Percentiles rank a stretch among this genome's conserved stretches.
These are phyloP conservation scores for Acrobasis repandana DNA, from an alignment of 2,888 invertebrate genomes.

Conservation along the genomic window DNA sequence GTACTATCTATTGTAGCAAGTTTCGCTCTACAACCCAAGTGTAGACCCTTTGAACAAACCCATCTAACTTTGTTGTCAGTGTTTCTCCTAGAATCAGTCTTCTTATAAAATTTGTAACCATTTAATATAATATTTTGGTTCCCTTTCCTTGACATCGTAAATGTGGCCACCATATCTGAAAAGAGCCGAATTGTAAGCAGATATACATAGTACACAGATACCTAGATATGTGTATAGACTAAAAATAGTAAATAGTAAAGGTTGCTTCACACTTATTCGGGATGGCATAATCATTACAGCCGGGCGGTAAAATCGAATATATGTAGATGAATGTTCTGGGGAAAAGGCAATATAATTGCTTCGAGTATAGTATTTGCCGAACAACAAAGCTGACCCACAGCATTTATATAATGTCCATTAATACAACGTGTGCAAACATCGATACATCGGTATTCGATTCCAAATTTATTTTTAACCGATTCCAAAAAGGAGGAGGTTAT, in stretches of 20 bases:
- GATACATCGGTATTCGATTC: too few species aligned
- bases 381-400: too few species aligned
- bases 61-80: conserved; percentile 35
- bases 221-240: background rate
- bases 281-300: too few species aligned
- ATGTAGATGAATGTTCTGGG: too few species aligned
- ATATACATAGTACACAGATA: background rate
- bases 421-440: too few species aligned
- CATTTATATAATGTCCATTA: too few species aligned
- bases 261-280: too few species aligned
- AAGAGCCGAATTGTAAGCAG: background rate
- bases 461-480: too few species aligned
- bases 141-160: conserved; percentile 29
- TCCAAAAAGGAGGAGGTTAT: too few species aligned
- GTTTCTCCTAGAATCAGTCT: conserved; percentile 33
- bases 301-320: too few species aligned
- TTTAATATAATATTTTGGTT: conserved; percentile 34
- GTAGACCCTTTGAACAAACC: conserved; percentile 36
- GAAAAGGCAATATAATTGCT: too few species aligned
- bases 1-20: conserved; percentile 20
- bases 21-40: conserved; percentile 24
- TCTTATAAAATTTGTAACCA: conserved; percentile 38
- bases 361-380: too few species aligned
- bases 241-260: background rate
- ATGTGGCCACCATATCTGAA: conserved; percentile 14